These are phyloP conservation scores for Xanthorhoe designata DNA, from an alignment of 2,888 invertebrate genomes.

Conservation along the genomic window DNA sequence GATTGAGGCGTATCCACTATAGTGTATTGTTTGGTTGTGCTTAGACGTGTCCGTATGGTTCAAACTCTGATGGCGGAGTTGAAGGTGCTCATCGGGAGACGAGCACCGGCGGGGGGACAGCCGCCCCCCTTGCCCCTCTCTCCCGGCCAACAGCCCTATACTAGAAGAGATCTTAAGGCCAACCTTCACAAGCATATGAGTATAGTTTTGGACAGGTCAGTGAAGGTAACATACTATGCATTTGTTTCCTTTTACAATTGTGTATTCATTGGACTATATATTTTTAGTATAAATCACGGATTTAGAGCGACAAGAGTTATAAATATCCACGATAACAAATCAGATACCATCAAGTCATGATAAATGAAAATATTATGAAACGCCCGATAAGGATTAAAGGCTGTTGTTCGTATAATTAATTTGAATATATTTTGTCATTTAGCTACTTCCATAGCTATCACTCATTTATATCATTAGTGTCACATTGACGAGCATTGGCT, in stretches of 20 bases:
- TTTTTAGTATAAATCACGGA: conserved; percentile 30
- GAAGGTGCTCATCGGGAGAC: conserved; percentile 83
- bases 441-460: conserved; percentile 25
- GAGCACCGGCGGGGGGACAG: conserved; percentile 72
- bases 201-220: conserved; percentile 84
- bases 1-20: conserved; percentile 73
- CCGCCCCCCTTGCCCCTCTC: conserved; percentile 56
- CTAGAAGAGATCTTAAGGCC: conserved; percentile 79
- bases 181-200: conserved; percentile 84
- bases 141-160: conserved; percentile 71
- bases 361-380: conserved; percentile 20
- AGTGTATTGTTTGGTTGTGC: conserved; percentile 70
- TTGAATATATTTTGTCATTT: conserved; percentile 13
- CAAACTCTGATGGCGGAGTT: conserved; percentile 83
- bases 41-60: conserved; percentile 82
- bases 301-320: not conserved
- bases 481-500: conserved; percentile 40
- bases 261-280: conserved; percentile 17
- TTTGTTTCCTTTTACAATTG: conserved; percentile 15
- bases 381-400: conserved; percentile 19
- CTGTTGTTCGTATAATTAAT: conserved; percentile 2
- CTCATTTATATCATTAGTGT: conserved; percentile 37
- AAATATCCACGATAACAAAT: not conserved
- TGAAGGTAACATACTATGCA: conserved; percentile 42
- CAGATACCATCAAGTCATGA: conserved; percentile 15